phyloP scores from a whole-genome alignment of 2,113 vertebrate genomes.

The Anas platyrhynchos region DNA sequence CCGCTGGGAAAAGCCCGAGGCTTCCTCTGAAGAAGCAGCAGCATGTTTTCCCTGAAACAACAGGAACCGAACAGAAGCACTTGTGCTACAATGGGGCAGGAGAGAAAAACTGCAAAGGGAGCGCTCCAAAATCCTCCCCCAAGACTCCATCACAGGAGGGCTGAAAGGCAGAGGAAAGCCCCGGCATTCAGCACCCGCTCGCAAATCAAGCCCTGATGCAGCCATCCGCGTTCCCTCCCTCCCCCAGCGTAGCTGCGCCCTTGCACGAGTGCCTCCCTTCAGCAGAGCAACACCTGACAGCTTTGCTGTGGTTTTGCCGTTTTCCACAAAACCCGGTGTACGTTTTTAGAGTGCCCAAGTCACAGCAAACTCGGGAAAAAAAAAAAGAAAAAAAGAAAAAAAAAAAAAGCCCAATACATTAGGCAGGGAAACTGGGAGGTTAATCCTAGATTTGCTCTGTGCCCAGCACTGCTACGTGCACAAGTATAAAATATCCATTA shows the following conservation, averaged over 20 bases:
- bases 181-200: neutral
- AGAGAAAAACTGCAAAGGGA: neutral
- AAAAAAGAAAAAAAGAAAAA: neutral
- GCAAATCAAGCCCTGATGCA: neutral
- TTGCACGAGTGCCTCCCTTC: neutral
- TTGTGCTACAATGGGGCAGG: neutral
- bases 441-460: slow-evolving; percentile 79
- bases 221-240: neutral
- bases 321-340: neutral
- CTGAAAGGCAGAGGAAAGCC: neutral
- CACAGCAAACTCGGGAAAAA: neutral
- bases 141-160: neutral
- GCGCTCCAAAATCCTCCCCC: neutral
- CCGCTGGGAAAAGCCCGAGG: neutral
- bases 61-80: neutral
- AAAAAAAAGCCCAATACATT: slow-evolving; percentile 26
- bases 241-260: neutral
- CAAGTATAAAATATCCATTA: slow-evolving; percentile 77
- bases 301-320: neutral
- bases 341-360: slow-evolving; percentile 33
- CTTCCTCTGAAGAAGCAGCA: neutral
- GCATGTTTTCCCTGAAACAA: neutral
- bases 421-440: slow-evolving; percentile 47
- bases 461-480: slow-evolving; percentile 59
- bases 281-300: neutral